phyloP scores from a whole-genome alignment of 2,797 vertebrate genomes.

The Microchirus variegatus region DNA sequence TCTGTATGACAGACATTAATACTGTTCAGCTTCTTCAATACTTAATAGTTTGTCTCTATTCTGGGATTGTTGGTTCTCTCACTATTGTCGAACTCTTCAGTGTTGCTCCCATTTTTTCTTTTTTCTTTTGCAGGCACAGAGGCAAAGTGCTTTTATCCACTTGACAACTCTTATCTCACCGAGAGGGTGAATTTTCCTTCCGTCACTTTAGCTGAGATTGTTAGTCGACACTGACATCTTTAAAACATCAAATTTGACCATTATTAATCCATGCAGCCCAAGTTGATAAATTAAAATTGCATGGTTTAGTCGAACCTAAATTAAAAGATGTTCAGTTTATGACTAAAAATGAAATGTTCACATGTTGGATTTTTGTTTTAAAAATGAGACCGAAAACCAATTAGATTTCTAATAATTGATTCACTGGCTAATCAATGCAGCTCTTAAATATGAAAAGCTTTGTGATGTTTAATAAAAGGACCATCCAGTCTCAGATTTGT shows the following conservation, averaged over 20 bases:
- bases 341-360: no score
- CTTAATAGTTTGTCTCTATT: constrained; percentile 36
- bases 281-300: no score
- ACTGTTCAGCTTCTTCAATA: constrained; percentile 55
- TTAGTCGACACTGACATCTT: background rate
- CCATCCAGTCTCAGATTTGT: constrained; percentile 9
- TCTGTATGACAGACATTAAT: constrained; percentile 64
- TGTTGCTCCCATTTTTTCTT: constrained; percentile 34
- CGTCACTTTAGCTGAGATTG: constrained; percentile 15
- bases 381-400: no score
- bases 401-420: background rate
- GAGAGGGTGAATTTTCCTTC: constrained; percentile 42
- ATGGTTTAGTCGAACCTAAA: no score
- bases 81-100: constrained; percentile 38
- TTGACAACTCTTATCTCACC: constrained; percentile 48
- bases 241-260: no score
- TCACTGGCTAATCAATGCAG: background rate
- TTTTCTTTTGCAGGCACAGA: constrained; percentile 36
- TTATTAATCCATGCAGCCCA: no score
- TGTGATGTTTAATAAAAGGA: background rate
- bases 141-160: constrained; percentile 25
- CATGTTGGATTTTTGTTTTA: no score
- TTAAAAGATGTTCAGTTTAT: no score
- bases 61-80: constrained; percentile 56
- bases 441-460: background rate